Evolutionary conservation across 2,113 vertebrate species (phyloP), one percentile per base, ranked within the genome.

Genomic region (Phyllopteryx taeniolatus): DNA sequence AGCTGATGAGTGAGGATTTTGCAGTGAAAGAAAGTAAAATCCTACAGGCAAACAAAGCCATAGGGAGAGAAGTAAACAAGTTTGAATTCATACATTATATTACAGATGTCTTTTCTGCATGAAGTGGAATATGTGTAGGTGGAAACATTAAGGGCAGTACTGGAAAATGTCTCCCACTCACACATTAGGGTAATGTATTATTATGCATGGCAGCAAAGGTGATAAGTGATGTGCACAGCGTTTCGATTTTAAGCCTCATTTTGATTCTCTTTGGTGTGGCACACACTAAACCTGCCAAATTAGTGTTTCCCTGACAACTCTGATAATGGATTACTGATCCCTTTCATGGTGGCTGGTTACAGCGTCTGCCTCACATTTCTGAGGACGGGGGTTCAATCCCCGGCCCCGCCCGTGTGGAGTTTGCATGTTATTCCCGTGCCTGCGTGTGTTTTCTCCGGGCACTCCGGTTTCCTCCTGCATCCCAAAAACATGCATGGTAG

Each of bases 111-210:
- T 60, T 49, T 31, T 47, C 31, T 39, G 33, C 63, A 6, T 31
- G 9, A 27, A 64, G 76, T 78, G 66, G 42, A 74, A 35, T 47
- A 46, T 72, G 75, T 7, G 75, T 82, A 71, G 83, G 80, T 61
- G 71, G 77, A 43, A 77, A 78, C 80, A 82, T 74, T 66, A 79
- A 84, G 76, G 67, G 70, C 65, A 62, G 77, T 72, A 72, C 20
- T 76, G 78, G 73, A 83, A 81, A 73, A 72, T 76, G 78, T 87
- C 86, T 81, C 79, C 89, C 87, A 88, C 85, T 80, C 79, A 51
- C 71, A 81, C 83, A 83, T 88, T 87, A 86, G 75, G 72, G 68
- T 72, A 76, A 86, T 81, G 72, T 67, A 83, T 87, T 88, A 76
- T 81, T 83, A 83, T 87, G 86, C 82, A 68, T 54, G 72, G 75